Conservation (phyloP, 2,113 vertebrate genomes). For the Rhynchopsitta pachyrhyncha region DNA sequence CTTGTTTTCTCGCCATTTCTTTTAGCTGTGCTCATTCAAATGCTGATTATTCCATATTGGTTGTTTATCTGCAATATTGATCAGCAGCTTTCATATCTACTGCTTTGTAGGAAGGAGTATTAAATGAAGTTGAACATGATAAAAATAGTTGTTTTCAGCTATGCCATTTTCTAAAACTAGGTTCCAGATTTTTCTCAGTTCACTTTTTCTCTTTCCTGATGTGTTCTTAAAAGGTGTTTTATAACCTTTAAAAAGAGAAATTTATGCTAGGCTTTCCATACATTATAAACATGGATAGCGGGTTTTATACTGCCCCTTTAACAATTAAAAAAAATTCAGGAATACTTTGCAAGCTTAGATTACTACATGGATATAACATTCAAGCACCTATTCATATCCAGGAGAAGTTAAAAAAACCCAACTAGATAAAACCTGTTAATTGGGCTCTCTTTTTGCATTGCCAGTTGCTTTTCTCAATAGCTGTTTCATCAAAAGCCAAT, state of each 20-base stretch:
- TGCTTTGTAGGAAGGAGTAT: neutral
- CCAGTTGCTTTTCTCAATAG: neutral
- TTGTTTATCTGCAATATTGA: neutral
- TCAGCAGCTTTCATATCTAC: neutral
- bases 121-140: neutral
- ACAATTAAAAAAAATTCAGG: neutral
- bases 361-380: neutral
- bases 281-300: neutral
- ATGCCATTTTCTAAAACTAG: neutral
- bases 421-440: neutral
- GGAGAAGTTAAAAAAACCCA: neutral
- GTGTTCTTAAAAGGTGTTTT: neutral
- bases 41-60: neutral
- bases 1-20: neutral
- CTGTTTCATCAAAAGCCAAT: neutral
- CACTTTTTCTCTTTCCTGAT: neutral
- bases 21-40: neutral
- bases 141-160: neutral
- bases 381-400: neutral
- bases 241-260: neutral
- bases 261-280: neutral
- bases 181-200: conserved; percentile 27
- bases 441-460: neutral
- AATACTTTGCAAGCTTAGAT: neutral
- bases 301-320: neutral